phyloP scores from a whole-genome alignment of 2,113 vertebrate species.

The Trogon surrucura region DNA sequence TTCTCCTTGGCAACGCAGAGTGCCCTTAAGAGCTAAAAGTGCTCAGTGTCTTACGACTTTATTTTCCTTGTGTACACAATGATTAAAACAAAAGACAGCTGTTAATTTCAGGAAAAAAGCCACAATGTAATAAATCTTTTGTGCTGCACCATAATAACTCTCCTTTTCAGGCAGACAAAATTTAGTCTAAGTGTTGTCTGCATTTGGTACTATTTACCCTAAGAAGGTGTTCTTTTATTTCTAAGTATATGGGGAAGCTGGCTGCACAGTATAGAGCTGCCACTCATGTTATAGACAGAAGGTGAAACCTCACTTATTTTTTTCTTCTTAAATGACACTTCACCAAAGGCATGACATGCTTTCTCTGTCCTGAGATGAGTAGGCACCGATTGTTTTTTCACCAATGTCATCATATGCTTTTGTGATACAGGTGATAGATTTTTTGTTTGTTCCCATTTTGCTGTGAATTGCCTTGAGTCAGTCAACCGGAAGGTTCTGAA shows the following conservation, averaged over 20 bases:
- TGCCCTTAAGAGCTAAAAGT: constrained; percentile 28
- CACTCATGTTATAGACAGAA: background rate
- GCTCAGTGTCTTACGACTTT: constrained; percentile 15
- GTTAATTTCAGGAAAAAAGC: constrained; percentile 22
- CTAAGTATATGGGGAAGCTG: background rate
- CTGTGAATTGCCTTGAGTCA: background rate
- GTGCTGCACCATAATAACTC: background rate
- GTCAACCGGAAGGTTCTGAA: background rate
- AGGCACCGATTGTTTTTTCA: background rate
- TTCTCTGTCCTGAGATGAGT: background rate
- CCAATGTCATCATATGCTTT: background rate
- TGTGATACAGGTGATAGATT: background rate
- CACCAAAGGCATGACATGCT: background rate
- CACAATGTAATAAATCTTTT: background rate
- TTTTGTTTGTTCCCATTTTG: background rate
- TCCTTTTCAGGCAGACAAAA: background rate
- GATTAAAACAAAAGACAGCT: constrained; percentile 50
- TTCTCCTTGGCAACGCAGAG: background rate
- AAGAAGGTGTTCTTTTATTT: background rate
- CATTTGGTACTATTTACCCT: background rate
- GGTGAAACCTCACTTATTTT: background rate
- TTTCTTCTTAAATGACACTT: background rate
- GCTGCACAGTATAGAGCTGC: background rate
- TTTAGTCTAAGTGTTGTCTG: background rate
- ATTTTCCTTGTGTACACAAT: constrained; percentile 33